Base-by-base conservation (phyloP, 2,797 vertebrate species). In the Lophura swinhoii region DNA sequence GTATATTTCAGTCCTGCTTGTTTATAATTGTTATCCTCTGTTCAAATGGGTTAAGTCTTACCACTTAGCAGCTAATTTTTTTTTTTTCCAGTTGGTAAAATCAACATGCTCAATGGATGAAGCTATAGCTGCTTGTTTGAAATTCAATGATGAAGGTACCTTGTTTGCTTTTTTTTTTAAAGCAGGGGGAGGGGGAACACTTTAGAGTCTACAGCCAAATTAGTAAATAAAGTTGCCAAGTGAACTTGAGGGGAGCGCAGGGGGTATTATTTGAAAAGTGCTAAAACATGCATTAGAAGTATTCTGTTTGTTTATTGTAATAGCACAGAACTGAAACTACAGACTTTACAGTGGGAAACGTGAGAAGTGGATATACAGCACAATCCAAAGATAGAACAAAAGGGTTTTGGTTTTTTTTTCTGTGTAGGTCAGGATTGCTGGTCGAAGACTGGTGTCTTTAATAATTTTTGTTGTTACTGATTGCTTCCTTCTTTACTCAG, bases 101-200 rank as follows among this genome's bases (percentile, higher is more conserved):
- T 98, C 97, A 60, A 97, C 99, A 14, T 95, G 87, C 88, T 98
- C 99, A 31, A 92, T 99, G 96, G 98, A 99, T 71, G 99, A 98
- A 72, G 98, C 99, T 81, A 91, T 99, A 82, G 98, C 98, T 95
- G 95, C 96, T 75, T 98, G 97, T 84, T 95, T 99, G 94, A 91
- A 98, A 87, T 97, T 97, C 90, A 97, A 77, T 44, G 97, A 99
- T 22, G 96, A 98, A 98, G 98, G 98, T 98, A 98, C 43, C 80
- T 56, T 53, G 26, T 15, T 28, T 51, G 26, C 7, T 26, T 28
- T 66, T 46, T 66, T 46, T 53, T 23, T n/a, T 66, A 69, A 29
- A 66, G 41, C 31, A 14, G 11, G 55, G 31, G 11, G 55, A 21
- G 31, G 31, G 18, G 28, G 15, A 29, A 29, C 41, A 53, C 35